These are phyloP conservation scores for Bemisia tabaci DNA, from an alignment of 1,140 invertebrate species.

Conservation along the genomic window DNA sequence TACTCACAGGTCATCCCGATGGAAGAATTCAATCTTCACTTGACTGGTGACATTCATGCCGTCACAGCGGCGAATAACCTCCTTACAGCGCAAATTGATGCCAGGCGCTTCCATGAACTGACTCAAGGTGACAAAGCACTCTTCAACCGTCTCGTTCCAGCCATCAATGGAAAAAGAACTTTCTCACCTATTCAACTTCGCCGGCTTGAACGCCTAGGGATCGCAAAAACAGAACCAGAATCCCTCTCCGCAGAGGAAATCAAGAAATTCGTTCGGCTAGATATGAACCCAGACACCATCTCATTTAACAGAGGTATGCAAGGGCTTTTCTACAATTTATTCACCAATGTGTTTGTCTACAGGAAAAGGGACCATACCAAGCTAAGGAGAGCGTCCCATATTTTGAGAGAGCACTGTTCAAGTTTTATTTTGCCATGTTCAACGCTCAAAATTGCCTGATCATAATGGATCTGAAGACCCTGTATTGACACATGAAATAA, in stretches of 20 bases:
- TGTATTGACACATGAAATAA: no score
- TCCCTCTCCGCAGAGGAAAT: slow-evolving; percentile 67
- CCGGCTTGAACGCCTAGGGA: slow-evolving; percentile 67
- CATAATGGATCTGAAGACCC: no score
- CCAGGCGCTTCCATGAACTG: slow-evolving; percentile 90
- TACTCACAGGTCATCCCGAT: slow-evolving; percentile 95
- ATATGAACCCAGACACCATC: slow-evolving; percentile 83
- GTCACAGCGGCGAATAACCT: slow-evolving; percentile 96
- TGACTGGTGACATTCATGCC: slow-evolving; percentile 98
- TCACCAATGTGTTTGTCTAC: no score
- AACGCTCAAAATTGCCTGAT: no score
- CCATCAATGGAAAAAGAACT: slow-evolving; percentile 52
- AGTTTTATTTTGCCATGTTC: no score
- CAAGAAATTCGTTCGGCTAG: slow-evolving; percentile 62
- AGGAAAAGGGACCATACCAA: no score
- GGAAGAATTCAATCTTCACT: slow-evolving; percentile 98
- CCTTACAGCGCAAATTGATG: slow-evolving; percentile 84
- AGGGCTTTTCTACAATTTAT: slow-evolving; percentile 3
- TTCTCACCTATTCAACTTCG: slow-evolving; percentile 69
- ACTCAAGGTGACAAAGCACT: slow-evolving; percentile 76
- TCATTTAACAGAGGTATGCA: slow-evolving; percentile 79
- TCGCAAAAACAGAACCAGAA: slow-evolving; percentile 75
- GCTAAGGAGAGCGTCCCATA: no score
- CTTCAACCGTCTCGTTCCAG: slow-evolving; percentile 75
- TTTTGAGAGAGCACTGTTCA: no score